Evolutionary conservation across 2,113 vertebrate species (phyloP).

Genomic region (Varanus komodoensis): DNA sequence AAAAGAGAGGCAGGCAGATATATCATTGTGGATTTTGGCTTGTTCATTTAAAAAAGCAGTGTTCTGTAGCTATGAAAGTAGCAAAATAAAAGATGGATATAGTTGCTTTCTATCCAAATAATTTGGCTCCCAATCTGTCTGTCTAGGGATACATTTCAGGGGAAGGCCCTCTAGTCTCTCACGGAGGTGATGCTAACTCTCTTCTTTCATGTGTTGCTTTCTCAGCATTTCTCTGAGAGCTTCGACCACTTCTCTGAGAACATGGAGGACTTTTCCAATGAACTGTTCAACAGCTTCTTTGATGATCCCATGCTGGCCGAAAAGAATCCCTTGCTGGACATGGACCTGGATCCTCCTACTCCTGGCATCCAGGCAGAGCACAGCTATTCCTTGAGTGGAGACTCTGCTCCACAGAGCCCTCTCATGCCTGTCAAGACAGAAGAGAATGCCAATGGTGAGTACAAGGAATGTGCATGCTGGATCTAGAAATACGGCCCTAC

Average conservation of each 20-base stretch:
- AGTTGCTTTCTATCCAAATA: slow-evolving; percentile 24
- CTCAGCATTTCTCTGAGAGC: slow-evolving; percentile 82
- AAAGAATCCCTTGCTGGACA: slow-evolving; percentile 90
- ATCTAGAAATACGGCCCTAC: neutral
- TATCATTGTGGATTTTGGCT: neutral
- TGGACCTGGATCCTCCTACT: slow-evolving; percentile 92
- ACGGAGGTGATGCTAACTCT: slow-evolving; percentile 24
- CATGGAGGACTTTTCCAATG: slow-evolving; percentile 98
- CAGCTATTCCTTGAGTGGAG: slow-evolving; percentile 97
- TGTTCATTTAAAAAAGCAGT: slow-evolving; percentile 27
- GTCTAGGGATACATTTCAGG: slow-evolving; percentile 24
- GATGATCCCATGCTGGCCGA: slow-evolving; percentile 95
- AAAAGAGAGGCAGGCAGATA: neutral
- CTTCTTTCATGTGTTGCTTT: slow-evolving; percentile 23
- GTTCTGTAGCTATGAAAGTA: slow-evolving; percentile 27
- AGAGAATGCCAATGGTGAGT: slow-evolving; percentile 87
- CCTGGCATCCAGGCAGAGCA: slow-evolving; percentile 97
- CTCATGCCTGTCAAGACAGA: slow-evolving; percentile 94
- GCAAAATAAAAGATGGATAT: slow-evolving; percentile 20
- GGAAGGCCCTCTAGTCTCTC: slow-evolving; percentile 25
- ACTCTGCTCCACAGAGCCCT: slow-evolving; percentile 98
- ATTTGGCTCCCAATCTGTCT: slow-evolving; percentile 17
- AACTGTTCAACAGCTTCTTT: slow-evolving; percentile 98
- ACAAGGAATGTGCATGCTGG: neutral
- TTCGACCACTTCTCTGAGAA: slow-evolving; percentile 95